Evolutionary conservation across 2,888 invertebrate species (phyloP), one percentile per base, ranked within the genome.

Genomic region (Acanthoscelides obtectus): DNA sequence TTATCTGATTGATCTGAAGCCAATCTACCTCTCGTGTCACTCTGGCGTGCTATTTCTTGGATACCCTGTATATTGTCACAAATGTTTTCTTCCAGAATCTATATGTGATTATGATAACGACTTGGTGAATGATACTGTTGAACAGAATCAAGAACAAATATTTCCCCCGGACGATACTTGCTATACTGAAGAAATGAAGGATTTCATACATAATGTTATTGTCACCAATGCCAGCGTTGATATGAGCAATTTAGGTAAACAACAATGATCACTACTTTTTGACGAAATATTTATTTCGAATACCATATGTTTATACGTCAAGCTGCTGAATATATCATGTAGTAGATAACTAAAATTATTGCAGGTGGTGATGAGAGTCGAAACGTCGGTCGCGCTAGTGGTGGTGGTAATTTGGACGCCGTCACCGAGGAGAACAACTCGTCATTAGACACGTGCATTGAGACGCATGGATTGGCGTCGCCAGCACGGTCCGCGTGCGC

Each of bases 221-320:
- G 89, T 93, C 8, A 92, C 92, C 0, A 91, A 92, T 80, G 91
- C 92, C 0, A 92, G 92, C 0, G 88, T 92, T 6, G 92, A 92
- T 83, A 86, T 92, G 78, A 79, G 82, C 25, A 79, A 76, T 67
- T 64, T 82, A 70, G 80, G 80, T 71, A 74, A 72, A 71, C n/a
- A n/a, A n/a, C n/a, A n/a, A n/a, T n/a, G n/a, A n/a, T n/a, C n/a
- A n/a, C n/a, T n/a, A n/a, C n/a, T n/a, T n/a, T n/a, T n/a, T n/a
- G n/a, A n/a, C n/a, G n/a, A n/a, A n/a, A n/a, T n/a, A n/a, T n/a
- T n/a, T n/a, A n/a, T n/a, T 8, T 63, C 19, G 22, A 6, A 22
- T 63, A 20, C 21, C 85, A 87, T 12, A 66, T 66, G 8, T 17
- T n/a, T n/a, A n/a, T n/a, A n/a, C n/a, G n/a, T n/a, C n/a, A n/a